Conservation (phyloP, 2,888 invertebrate species). For the Lagria hirta region DNA sequence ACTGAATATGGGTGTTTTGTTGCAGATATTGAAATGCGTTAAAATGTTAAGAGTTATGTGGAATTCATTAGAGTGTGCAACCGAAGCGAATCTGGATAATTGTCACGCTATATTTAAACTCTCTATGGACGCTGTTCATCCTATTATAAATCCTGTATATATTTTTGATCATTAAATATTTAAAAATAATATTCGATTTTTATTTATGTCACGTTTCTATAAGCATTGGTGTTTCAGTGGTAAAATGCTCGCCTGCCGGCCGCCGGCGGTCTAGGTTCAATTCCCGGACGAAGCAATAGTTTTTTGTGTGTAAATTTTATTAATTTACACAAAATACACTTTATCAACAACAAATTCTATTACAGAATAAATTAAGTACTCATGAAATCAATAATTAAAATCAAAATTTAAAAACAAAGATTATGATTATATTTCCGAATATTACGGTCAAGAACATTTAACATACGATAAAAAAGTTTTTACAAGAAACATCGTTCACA, state of each 20-base stretch:
- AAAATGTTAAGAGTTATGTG: conserved; percentile 44
- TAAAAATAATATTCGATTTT: conserved; percentile 2
- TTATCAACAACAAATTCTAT: no score
- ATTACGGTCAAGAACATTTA: no score
- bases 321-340: no score
- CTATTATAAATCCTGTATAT: conserved; percentile 40
- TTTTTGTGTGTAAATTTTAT: no score
- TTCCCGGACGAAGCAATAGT: no score
- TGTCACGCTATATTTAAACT: conserved; percentile 38
- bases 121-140: conserved; percentile 39
- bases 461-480: no score
- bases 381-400: no score
- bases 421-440: no score
- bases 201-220: not conserved
- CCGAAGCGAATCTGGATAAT: conserved; percentile 36
- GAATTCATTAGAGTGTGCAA: conserved; percentile 37
- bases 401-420: no score
- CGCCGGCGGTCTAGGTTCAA: no score
- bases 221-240: not conserved
- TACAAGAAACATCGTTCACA: no score
- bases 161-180: conserved; percentile 33
- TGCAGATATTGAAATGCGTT: conserved; percentile 45
- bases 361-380: no score
- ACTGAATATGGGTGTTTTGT: conserved; percentile 30
- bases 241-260: not conserved